These are phyloP conservation scores for Caenorhabditis drosophilae DNA, from an alignment of 2,888 invertebrate species.

Conservation along the genomic window DNA sequence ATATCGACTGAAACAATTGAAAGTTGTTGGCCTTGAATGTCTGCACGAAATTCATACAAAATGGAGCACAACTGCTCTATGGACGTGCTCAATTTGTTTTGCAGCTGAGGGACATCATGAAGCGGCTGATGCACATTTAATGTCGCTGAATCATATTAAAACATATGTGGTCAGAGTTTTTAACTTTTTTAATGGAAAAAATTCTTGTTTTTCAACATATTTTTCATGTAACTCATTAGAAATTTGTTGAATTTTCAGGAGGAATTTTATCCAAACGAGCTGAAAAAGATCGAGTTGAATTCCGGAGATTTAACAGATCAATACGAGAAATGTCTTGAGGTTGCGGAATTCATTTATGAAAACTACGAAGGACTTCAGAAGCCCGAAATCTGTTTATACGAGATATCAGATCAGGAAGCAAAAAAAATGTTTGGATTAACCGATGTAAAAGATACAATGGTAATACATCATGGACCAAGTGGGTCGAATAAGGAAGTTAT, in stretches of 20 bases:
- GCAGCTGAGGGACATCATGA: constrained; percentile 37
- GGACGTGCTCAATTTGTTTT: constrained; percentile 50
- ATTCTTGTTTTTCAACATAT: neutral
- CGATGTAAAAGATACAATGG: constrained; percentile 4
- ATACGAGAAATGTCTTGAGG: constrained; percentile 7
- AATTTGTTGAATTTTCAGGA: constrained; percentile 18
- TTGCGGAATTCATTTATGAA: constrained; percentile 7
- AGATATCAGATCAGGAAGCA: constrained; percentile 15
- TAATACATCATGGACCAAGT: neutral
- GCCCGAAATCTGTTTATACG: constrained; percentile 30
- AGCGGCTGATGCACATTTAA: constrained; percentile 42
- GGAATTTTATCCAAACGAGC: constrained; percentile 15
- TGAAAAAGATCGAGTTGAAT: constrained; percentile 10
- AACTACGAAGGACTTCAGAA: constrained; percentile 11
- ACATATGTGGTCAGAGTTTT: constrained; percentile 31
- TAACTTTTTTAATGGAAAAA: neutral
- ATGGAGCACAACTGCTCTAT: constrained; percentile 21
- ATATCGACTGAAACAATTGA: constrained; percentile 13
- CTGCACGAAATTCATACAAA: constrained; percentile 31
- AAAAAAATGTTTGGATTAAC: constrained; percentile 21
- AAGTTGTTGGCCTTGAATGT: constrained; percentile 29
- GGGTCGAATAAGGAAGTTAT: constrained; percentile 10
- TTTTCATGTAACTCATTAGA: too few relatives aligned
- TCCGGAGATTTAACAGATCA: constrained; percentile 12
- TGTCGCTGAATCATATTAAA: constrained; percentile 32